Percentiles rank a stretch among this genome's conserved stretches.
These are phyloP conservation scores for Vanacampus margaritifer DNA, from an alignment of 2,113 vertebrate species.

Conservation along the genomic window DNA sequence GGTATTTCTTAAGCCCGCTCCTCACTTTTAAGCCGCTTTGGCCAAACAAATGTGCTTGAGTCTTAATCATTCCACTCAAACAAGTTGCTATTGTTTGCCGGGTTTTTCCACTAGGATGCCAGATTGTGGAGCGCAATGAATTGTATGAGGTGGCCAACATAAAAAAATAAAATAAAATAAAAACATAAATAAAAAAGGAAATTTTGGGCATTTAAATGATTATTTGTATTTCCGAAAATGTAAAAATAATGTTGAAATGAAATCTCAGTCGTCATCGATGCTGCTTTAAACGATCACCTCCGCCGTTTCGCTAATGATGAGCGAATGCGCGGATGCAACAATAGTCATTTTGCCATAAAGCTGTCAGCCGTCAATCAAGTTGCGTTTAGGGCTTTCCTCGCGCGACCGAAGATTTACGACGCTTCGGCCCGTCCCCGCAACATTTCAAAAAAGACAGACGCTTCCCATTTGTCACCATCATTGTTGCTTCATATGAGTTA, in stretches of 20 bases:
- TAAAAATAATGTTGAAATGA: neutral
- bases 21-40: conserved; percentile 70
- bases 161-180: too few species aligned
- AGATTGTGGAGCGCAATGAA: too few species aligned
- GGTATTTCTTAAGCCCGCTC: conserved; percentile 63
- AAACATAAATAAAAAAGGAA: too few species aligned
- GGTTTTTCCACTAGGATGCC: conserved; percentile 42
- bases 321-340: conserved; percentile 69
- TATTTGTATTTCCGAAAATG: too few species aligned
- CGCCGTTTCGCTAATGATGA: conserved; percentile 63
- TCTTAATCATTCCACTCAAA: conserved; percentile 68
- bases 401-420: conserved; percentile 86
- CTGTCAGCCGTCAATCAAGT: conserved; percentile 85
- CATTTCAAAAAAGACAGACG: conserved; percentile 63
- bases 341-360: conserved; percentile 80
- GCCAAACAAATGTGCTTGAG: conserved; percentile 70
- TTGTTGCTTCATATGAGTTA: conserved; percentile 46
- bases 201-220: too few species aligned
- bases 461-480: conserved; percentile 65
- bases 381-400: conserved; percentile 78
- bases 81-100: conserved; percentile 70
- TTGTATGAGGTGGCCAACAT: too few species aligned
- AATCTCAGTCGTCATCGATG: neutral
- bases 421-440: conserved; percentile 54
- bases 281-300: conserved; percentile 64